Evolutionary conservation across 2,888 invertebrate species (phyloP).

Genomic region (Sicus ferrugineus): DNA sequence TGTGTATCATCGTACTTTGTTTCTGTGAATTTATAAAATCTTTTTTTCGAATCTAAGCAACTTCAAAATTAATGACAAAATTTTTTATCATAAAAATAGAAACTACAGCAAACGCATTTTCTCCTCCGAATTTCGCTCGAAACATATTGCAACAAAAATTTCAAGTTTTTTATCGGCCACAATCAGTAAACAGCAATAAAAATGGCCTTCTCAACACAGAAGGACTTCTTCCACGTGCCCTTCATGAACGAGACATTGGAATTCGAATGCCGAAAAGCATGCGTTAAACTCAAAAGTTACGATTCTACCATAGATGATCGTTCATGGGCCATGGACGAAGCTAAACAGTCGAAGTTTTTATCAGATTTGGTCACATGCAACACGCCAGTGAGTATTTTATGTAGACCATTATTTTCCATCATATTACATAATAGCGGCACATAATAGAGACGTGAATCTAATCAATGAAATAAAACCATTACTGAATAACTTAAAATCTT

Average conservation of each 20-base stretch:
- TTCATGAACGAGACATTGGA: constrained; percentile 52
- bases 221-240: constrained; percentile 57
- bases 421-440: no score
- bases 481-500: no score
- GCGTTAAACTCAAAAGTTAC: constrained; percentile 57
- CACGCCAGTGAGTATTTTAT: constrained; percentile 42
- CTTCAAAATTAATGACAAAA: constrained; percentile 38
- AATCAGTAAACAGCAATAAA: constrained; percentile 48
- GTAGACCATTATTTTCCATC: no score
- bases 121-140: constrained; percentile 31
- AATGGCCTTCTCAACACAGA: constrained; percentile 63
- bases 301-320: constrained; percentile 55
- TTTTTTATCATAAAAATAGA: constrained; percentile 32
- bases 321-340: constrained; percentile 56
- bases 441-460: no score
- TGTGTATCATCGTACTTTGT: no score
- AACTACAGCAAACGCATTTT: constrained; percentile 35
- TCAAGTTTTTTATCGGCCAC: constrained; percentile 38
- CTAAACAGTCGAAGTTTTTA: constrained; percentile 55
- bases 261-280: constrained; percentile 48
- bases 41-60: constrained; percentile 37
- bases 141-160: constrained; percentile 41
- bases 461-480: no score
- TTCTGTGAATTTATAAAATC: no score
- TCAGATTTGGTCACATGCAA: constrained; percentile 57